phyloP scores from a whole-genome alignment of 2,797 vertebrate species.

The Malacoctenus gilli region DNA sequence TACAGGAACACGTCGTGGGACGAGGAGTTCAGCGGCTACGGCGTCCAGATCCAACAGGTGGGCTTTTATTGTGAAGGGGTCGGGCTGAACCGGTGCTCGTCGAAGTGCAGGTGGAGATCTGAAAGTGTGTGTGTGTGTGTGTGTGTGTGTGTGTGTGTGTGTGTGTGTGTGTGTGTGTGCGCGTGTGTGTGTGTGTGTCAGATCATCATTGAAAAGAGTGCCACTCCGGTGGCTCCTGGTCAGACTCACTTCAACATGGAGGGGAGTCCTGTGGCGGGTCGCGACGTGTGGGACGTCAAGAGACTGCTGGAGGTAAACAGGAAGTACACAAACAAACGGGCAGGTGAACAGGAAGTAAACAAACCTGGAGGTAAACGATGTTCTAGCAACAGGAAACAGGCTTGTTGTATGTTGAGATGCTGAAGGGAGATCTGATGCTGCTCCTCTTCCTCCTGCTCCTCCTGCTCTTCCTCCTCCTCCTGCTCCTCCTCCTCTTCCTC shows the following conservation, averaged over 20 bases:
- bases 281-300: conserved; percentile 96
- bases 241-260: conserved; percentile 92
- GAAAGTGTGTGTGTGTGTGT: no score
- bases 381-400: no score
- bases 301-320: conserved; percentile 88
- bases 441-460: no score
- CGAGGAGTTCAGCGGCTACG: conserved; percentile 86
- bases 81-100: no score
- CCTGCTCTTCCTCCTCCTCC: no score
- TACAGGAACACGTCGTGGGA: conserved; percentile 96
- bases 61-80: conserved; percentile 12
- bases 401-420: no score
- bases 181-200: conserved; percentile 48
- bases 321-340: not conserved
- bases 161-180: no score
- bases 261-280: conserved; percentile 81
- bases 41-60: conserved; percentile 97
- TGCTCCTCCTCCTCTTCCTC: no score
- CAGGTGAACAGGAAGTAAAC: not conserved
- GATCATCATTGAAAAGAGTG: conserved; percentile 91
- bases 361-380: not conserved
- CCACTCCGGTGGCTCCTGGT: conserved; percentile 73
- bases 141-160: no score
- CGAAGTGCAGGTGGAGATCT: no score
- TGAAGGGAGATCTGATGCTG: no score